phyloP scores from a whole-genome alignment of 2,888 invertebrate species.

The Euplagia quadripunctaria region DNA sequence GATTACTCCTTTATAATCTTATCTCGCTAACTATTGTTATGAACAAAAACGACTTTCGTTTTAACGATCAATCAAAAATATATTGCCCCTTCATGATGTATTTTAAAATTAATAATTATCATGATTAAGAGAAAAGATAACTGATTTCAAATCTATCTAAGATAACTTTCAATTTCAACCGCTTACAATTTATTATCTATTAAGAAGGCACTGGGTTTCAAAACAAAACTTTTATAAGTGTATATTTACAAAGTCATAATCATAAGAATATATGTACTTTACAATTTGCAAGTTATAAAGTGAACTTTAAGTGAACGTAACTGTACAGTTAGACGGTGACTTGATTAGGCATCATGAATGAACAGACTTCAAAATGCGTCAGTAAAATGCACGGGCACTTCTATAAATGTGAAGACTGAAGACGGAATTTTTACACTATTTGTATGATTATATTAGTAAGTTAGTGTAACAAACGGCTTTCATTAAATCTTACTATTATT shows the following conservation, averaged over 20 bases:
- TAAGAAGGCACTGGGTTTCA: background rate
- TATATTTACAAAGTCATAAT: background rate
- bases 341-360: background rate
- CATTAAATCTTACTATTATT: background rate
- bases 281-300: background rate
- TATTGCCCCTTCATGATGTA: background rate
- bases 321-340: background rate
- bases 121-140: background rate
- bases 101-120: background rate
- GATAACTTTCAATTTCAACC: slow-evolving; percentile 47
- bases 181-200: slow-evolving; percentile 32
- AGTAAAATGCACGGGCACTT: background rate
- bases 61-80: slow-evolving; percentile 25
- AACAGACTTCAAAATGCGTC: background rate
- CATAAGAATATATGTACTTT: background rate
- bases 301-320: background rate
- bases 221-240: background rate
- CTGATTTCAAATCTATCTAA: slow-evolving; percentile 11
- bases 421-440: background rate
- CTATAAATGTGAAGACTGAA: too few species aligned
- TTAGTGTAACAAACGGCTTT: background rate
- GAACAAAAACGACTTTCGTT: slow-evolving; percentile 21
- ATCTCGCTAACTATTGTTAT: slow-evolving; percentile 34
- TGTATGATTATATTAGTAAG: background rate
- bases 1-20: slow-evolving; percentile 39